Evolutionary conservation across 2,888 invertebrate genomes (phyloP), one percentile per base, ranked within the genome.

Genomic region (Phania funesta): DNA sequence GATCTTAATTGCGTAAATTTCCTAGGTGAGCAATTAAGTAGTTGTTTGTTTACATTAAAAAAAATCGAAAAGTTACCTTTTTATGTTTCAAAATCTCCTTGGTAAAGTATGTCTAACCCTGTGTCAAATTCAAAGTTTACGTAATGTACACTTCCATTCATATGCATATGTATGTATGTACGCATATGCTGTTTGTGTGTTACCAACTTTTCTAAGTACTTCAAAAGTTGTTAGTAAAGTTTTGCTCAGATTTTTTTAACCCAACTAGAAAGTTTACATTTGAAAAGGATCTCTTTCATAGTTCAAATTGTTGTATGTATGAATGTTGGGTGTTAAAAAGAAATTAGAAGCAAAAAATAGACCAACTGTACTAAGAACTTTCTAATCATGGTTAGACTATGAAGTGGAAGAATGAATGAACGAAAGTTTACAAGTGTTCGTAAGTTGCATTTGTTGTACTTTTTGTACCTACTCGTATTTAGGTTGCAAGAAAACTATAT

Each of bases 371-470:
- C 62, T 60, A 58, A 65, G 46, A 78, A 70, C 68, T 77, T 74
- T 74, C 65, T 77, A 77, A 82, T 58, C 58, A 52, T 58, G 44
- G 58, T 60, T 4, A 56, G 24, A 60, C 68, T 73, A 24, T 20
- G 26, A 20, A 1, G 13, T n/a, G 64, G 6, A 29, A 4, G 16
- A 16, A 6, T 11, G n/a, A 58, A 65, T 48, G 73, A 68, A 50
- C 50, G 73, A 74, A 74, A 78, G 74, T 81, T 18, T 35, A 50
- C 24, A 65, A 32, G 50, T 18, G 52, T 64, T 56, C 58, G 29
- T 18, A 7, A 48, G 26, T 58, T 20, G 32, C 0, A 22, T 6
- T 29, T 48, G n/a, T 44, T 54, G 5, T 22, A 68, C 18, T 13
- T 44, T 46, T 48, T 78, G 48, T 56, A 52, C 44, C 22, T 64